These are phyloP conservation scores for Alviniconcha strummeri DNA, from an alignment of 2,888 invertebrate species.

Conservation along the genomic window DNA sequence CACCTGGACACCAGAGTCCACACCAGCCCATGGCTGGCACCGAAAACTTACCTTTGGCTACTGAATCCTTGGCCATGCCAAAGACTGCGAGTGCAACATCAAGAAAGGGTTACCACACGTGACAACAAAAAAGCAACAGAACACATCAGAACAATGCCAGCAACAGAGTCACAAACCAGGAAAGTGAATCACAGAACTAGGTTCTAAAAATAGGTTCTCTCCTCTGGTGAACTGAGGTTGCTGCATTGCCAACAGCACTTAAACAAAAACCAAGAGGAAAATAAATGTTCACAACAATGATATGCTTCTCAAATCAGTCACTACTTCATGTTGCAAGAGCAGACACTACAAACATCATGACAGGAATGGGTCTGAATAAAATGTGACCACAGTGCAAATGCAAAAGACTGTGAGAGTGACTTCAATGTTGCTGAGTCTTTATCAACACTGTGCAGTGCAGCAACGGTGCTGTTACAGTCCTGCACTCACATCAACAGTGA, in stretches of 20 bases:
- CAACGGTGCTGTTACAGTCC: too few relatives aligned
- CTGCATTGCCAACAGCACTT: neutral
- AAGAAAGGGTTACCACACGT: neutral
- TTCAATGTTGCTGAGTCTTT: too few relatives aligned
- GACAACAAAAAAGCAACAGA: neutral
- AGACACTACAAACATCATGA: too few relatives aligned
- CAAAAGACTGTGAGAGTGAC: too few relatives aligned
- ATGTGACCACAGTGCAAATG: too few relatives aligned
- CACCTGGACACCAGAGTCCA: neutral
- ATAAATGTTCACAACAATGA: neutral
- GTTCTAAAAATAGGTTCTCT: neutral
- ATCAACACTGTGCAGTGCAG: too few relatives aligned
- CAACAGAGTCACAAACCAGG: neutral
- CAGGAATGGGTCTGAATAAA: too few relatives aligned
- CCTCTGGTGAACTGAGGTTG: neutral
- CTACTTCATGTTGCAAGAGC: too few relatives aligned
- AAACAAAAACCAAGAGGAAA: neutral
- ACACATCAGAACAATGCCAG: neutral
- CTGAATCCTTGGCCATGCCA: constrained; percentile 50
- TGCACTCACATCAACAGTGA: too few relatives aligned
- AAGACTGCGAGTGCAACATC: constrained; percentile 43
- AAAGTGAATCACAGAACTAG: neutral
- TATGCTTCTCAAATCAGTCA: too few relatives aligned
- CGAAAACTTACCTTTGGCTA: constrained; percentile 38
- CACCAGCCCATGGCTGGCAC: too few relatives aligned